Conservation (phyloP, 2,113 vertebrate genomes). For the Sardina pilchardus region DNA sequence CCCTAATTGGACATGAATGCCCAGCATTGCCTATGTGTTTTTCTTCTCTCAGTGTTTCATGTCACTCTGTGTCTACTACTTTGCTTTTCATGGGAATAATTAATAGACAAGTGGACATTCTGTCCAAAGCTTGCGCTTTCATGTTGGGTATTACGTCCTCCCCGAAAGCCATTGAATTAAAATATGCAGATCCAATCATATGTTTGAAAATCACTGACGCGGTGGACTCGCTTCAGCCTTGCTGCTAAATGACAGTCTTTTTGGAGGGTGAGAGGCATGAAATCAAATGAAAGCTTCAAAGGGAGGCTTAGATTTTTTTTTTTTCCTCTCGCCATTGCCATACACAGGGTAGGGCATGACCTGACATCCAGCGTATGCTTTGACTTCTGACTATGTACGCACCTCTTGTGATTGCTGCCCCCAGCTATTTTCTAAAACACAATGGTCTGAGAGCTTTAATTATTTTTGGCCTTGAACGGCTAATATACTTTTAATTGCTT, state of each 20-base stretch:
- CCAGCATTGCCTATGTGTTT: background rate
- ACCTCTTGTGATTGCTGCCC: constrained; percentile 54
- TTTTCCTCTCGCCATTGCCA: background rate
- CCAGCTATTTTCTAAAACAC: constrained; percentile 62
- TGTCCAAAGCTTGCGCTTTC: background rate
- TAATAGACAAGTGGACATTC: constrained; percentile 18
- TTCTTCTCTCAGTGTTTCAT: background rate
- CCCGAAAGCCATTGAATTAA: constrained; percentile 28
- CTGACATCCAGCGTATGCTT: constrained; percentile 32
- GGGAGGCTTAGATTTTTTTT: constrained; percentile 38
- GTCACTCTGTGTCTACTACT: background rate
- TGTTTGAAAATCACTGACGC: constrained; percentile 39
- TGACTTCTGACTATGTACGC: constrained; percentile 40
- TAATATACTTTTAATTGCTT: constrained; percentile 70
- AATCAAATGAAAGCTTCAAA: constrained; percentile 48
- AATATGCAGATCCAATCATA: constrained; percentile 52
- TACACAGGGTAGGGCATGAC: constrained; percentile 27
- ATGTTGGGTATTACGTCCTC: constrained; percentile 11
- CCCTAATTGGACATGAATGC: background rate
- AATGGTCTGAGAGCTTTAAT: constrained; percentile 63
- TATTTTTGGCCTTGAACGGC: constrained; percentile 65
- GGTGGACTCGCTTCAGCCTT: constrained; percentile 35
- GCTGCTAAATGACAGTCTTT: constrained; percentile 32
- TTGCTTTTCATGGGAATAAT: background rate
- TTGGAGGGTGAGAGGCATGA: constrained; percentile 39